Base-by-base conservation (phyloP, 2,113 vertebrate genomes). In the Sakesphorus luctuosus region DNA sequence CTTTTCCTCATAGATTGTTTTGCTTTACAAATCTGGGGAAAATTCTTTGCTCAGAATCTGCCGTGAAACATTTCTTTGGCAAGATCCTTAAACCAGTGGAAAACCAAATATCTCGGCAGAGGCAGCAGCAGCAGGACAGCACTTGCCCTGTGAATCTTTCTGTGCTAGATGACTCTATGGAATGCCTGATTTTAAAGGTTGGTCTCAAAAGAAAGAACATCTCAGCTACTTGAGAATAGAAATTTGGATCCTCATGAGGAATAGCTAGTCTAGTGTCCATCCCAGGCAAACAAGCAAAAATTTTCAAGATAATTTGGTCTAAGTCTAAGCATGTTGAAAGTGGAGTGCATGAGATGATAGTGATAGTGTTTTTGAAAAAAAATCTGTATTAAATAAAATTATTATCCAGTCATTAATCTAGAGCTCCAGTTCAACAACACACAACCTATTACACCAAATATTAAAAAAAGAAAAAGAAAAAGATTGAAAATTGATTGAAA, bases 331-430 rank as follows among this genome's bases (percentile, higher is more conserved):
- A 50, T 35, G 20, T 38, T 87, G n/a, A n/a, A n/a, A 36, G 35
- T 75, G 31, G 26, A 55, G 9, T 35, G 5, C 9, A 36, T 28
- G 25, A 56, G 11, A 33, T n/a, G 8, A 69, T 4, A 65, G 5
- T 0, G 1, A 28, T 35, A 0, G 3, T 26, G 9, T 2, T 29
- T 36, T 61, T 71, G 3, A 40, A n/a, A 52, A 47, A 84, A 62
- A 44, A 4, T 2, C 0, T 44, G 3, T 46, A 5, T 21, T 3
- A 0, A 46, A 26, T 72, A 55, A 68, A 87, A 75, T 75, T 71
- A 28, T 50, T 7, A 63, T 73, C 73, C 10, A 11, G 21, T 53
- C 24, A 61, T 65, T 67, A 74, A 23, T 53, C 16, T 75, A 43
- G 46, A 63, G 3, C 23, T 78, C 11, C 13, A 55, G 10, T 21